Evolutionary conservation across 2,888 invertebrate genomes (phyloP), one percentile per base, ranked within the genome.

Genomic region (Masnerella sp.): DNA sequence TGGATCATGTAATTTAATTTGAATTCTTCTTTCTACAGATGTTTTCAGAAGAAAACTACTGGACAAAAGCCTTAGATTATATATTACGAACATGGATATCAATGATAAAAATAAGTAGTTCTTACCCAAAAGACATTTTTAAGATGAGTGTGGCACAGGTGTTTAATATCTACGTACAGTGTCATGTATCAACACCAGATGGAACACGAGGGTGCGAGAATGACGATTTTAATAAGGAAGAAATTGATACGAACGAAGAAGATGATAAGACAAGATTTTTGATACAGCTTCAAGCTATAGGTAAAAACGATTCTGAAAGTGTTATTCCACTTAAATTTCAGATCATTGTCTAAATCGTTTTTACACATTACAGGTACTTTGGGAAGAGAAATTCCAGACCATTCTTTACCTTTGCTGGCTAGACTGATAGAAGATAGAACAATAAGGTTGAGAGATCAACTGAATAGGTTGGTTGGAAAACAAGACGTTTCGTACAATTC

Each of bases 111-210:
- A 88, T 89, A 28, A 81, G 84, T 9, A 87, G 87, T 20, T 76
- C 85, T 51, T 87, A 88, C 61, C 88, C 89, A 9, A 78, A 82
- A 11, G 88, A 88, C 49, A 85, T 88, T 73, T 79, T 83, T 25
- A 76, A 84, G 54, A 80, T 86, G 43, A 86, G 88, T 54, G 88
- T 89, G 4, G 84, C 87, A 8, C 88, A 91, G 85, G 91, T 96
- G 74, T 95, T 96, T 84, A 93, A 94, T 84, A 92, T 92, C 1
- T 96, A 95, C 84, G 87, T 96, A 42, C 92, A 93, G 81, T 93
- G 92, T 81, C 93, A 96, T 85, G 88, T 97, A 72, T 92, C 94
- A 5, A 92, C 95, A 0, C 96, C 96, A 0, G 94, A 95, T 84
- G 96, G 94, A 18, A 89, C 88, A 36, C 88, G 93, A 77, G 88